Conservation (phyloP, 2,888 invertebrate species). For the Taenaris catops region DNA sequence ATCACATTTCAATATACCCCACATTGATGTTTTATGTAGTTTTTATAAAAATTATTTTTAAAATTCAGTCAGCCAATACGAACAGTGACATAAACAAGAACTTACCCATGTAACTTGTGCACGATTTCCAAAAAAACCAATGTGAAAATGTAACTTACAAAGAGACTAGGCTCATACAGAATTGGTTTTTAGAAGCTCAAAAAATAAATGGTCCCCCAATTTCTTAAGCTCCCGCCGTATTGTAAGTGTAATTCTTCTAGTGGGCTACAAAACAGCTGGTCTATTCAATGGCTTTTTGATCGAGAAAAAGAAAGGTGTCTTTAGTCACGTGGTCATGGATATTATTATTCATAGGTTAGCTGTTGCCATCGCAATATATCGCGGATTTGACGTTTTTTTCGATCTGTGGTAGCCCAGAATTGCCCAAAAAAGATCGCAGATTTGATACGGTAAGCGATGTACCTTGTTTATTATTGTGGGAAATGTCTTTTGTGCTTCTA, state of each 20-base stretch:
- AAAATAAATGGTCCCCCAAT: conserved; percentile 48
- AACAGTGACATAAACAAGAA: conserved; percentile 61
- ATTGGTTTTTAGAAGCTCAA: conserved; percentile 32
- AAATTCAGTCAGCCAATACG: too few relatives aligned
- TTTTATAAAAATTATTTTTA: too few relatives aligned
- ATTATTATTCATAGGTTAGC: conserved; percentile 15
- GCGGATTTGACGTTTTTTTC: too few relatives aligned
- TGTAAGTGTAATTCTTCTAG: conserved; percentile 57
- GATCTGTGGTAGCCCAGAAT: too few relatives aligned
- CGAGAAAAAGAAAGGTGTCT: conserved; percentile 29
- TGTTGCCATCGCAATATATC: conserved; percentile 18
- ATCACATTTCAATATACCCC: conserved; percentile 1
- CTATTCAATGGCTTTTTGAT: conserved; percentile 50
- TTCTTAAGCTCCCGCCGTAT: conserved; percentile 46
- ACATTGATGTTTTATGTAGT: conserved; percentile 26
- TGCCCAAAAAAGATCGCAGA: too few relatives aligned
- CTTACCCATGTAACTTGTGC: conserved; percentile 43
- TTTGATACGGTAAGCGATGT: too few relatives aligned
- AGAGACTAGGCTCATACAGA: conserved; percentile 34
- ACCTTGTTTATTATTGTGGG: too few relatives aligned
- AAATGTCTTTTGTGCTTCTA: background rate
- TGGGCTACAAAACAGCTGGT: conserved; percentile 66
- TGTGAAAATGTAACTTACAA: conserved; percentile 60
- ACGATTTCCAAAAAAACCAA: conserved; percentile 41
- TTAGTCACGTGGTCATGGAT: conserved; percentile 53